Base-by-base conservation (phyloP, 2,888 invertebrate genomes). In the Hirtodrosophila duncani region DNA sequence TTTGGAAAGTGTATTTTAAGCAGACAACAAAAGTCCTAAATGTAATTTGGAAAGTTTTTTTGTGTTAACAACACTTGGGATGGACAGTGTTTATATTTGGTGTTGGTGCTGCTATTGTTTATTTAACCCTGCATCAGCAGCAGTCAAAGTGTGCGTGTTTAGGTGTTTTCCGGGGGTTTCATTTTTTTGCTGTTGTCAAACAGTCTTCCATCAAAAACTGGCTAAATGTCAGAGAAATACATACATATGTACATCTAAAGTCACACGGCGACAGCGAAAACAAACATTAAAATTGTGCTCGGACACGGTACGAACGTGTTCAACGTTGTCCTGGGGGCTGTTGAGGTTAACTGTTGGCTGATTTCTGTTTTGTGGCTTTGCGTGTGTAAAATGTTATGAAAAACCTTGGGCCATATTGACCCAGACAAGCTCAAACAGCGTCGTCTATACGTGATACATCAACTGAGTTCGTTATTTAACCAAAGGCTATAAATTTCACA, bases 1-100 rank as follows among this genome's bases (percentile, higher is more conserved):
- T n/a, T n/a, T n/a, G n/a, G n/a, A n/a, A n/a, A n/a, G n/a, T n/a
- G n/a, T n/a, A n/a, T n/a, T n/a, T 27, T 37, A 29, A 33, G 42
- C 24, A 38, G 17, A 36, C 34, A 30, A 16, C 14, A 21, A 27
- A 36, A 27, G 20, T 36, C 49, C 61, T 62, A 71, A 67, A 70
- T 67, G 63, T 62, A 74, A 82, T 82, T 82, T 81, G 61, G 61
- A 72, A 81, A 81, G 66, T 82, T 79, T 72, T 59, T 60, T 55
- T 67, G 60, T 63, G 52, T 18, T 37, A 21, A 52, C 29, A 67
- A 38, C 49, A 71, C 68, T 52, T 48, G 31, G 34, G 9, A 51
- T 64, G 72, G 46, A 56, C 62, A 44, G 31, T 53, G 39, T 77
- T 44, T n/a, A n/a, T n/a, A n/a, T n/a, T n/a, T n/a, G n/a, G n/a